Percentiles rank a stretch among this genome's conserved stretches.
Evolutionary conservation across 1,140 invertebrate species (phyloP).

Genomic region (Luehdorfia chinensis): DNA sequence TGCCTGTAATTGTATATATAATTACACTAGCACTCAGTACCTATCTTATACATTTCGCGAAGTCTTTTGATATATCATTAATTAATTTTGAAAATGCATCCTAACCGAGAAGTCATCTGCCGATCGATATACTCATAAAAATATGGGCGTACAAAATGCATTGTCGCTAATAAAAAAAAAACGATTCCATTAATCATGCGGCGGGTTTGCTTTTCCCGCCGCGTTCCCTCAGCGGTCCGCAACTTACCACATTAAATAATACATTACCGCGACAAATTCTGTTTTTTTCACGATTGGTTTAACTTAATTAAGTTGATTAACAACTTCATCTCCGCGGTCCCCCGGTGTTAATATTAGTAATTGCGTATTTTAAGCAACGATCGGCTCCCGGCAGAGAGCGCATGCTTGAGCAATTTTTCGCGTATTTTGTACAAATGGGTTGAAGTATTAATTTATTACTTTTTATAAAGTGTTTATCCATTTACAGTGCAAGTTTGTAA

Average conservation of each 20-base stretch:
- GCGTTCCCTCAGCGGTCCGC: background rate
- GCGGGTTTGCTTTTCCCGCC: background rate
- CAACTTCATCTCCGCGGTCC: background rate
- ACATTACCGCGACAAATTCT: constrained; percentile 8
- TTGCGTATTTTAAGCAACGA: constrained; percentile 9
- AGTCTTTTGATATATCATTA: too few species aligned
- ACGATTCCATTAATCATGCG: background rate
- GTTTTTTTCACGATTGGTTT: constrained; percentile 16
- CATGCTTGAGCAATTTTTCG: background rate
- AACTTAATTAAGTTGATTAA: constrained; percentile 22
- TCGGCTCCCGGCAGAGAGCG: constrained; percentile 5
- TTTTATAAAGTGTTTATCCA: too few species aligned
- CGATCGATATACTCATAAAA: too few species aligned
- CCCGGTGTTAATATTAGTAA: constrained; percentile 22
- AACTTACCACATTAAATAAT: constrained; percentile 15
- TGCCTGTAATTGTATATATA: too few species aligned
- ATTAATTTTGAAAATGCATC: too few species aligned
- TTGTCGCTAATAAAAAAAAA: too few species aligned
- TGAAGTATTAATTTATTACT: constrained; percentile 1
- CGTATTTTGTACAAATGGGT: background rate
- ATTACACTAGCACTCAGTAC: too few species aligned
- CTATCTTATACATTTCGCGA: too few species aligned
- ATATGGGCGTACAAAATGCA: too few species aligned
- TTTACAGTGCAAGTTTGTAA: too few species aligned
- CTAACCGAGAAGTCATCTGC: too few species aligned